A percentile compares a stretch with the other conserved stretches of the same genome.
These are phyloP conservation scores for Tapirus terrestris DNA, from an alignment of 2,113 vertebrate species.

Conservation along the genomic window DNA sequence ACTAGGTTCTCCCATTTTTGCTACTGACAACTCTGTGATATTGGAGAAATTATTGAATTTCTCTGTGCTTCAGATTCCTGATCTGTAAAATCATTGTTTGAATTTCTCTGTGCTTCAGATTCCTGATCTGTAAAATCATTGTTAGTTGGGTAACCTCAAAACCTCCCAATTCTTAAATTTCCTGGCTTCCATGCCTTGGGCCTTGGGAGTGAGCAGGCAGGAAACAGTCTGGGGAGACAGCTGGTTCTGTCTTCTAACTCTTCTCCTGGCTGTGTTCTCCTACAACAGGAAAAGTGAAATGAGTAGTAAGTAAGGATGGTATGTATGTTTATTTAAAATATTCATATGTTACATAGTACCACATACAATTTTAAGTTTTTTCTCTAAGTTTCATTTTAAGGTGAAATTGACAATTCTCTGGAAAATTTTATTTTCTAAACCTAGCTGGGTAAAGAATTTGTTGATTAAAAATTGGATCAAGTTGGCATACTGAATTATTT, in stretches of 20 bases:
- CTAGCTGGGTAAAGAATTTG: neutral
- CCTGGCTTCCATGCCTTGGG: neutral
- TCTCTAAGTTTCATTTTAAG: conserved; percentile 2
- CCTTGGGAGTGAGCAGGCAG: neutral
- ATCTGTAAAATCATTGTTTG: neutral
- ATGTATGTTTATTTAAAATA: neutral
- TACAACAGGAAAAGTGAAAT: neutral
- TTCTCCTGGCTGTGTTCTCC: neutral
- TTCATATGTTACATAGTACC: neutral
- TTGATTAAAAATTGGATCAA: neutral
- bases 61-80: neutral
- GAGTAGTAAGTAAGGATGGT: neutral
- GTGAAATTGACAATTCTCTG: neutral
- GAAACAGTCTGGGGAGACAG: neutral
- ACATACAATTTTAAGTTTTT: neutral
- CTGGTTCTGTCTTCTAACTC: neutral
- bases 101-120: neutral
- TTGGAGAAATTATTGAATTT: neutral
- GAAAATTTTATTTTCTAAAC: conserved; percentile 14
- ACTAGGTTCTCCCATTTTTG: neutral
- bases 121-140: neutral
- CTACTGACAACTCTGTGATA: neutral
- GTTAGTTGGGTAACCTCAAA: neutral
- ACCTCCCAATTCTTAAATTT: neutral
- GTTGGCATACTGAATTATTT: neutral